Evolutionary conservation across 2,797 vertebrate genomes (phyloP).

Genomic region (Spinus pinus): DNA sequence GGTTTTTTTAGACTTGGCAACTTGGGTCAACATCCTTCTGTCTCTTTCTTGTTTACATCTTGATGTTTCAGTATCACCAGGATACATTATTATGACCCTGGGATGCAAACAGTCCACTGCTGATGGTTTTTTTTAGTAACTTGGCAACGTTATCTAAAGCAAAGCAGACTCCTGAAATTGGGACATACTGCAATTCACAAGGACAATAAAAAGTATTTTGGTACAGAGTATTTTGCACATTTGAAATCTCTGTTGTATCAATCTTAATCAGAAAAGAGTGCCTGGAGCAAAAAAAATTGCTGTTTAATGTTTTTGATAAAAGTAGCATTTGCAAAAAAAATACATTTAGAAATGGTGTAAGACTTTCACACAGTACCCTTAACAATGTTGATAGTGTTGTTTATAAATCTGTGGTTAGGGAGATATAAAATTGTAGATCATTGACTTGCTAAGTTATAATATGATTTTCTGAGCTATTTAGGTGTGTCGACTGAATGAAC

Average conservation of each 20-base stretch:
- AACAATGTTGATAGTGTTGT: conserved; percentile 8
- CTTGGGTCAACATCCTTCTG: background rate
- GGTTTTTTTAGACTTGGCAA: background rate
- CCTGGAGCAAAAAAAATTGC: background rate
- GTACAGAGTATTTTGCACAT: conserved; percentile 8
- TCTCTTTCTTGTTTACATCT: conserved; percentile 4
- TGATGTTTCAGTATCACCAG: conserved; percentile 33
- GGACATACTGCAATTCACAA: conserved; percentile 13
- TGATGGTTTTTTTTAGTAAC: conserved; percentile 36
- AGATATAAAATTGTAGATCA: conserved; percentile 32
- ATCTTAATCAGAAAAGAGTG: background rate
- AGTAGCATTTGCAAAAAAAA: conserved; percentile 3
- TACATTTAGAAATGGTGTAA: background rate
- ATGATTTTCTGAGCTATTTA: conserved; percentile 19
- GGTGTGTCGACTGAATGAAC: background rate
- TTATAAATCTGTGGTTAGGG: conserved; percentile 38
- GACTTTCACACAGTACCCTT: background rate
- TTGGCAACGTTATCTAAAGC: conserved; percentile 46
- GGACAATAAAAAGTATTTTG: conserved; percentile 2
- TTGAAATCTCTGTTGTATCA: background rate
- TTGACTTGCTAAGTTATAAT: conserved; percentile 25
- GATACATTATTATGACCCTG: conserved; percentile 36
- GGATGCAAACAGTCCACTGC: conserved; percentile 26
- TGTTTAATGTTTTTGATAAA: background rate
- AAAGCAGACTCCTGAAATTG: conserved; percentile 42